phyloP scores from a whole-genome alignment of 2,888 invertebrate genomes.

The Ptilodon capucinus region DNA sequence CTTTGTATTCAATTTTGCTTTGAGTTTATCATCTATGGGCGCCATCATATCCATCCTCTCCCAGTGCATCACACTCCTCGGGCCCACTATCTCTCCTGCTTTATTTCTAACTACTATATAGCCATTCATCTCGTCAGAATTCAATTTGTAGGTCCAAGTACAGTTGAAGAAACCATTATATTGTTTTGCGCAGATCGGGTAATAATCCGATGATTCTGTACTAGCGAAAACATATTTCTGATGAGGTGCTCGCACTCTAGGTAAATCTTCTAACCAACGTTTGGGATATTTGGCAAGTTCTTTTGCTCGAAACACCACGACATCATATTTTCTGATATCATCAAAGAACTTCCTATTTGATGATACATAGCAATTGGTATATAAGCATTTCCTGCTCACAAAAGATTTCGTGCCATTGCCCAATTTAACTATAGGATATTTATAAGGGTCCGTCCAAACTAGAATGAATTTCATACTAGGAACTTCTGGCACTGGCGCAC shows the following conservation, averaged over 20 bases:
- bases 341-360: slow-evolving; percentile 24
- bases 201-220: slow-evolving; percentile 47
- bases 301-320: slow-evolving; percentile 42
- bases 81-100: slow-evolving; percentile 40
- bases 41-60: slow-evolving; percentile 39
- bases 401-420: slow-evolving; percentile 36
- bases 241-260: slow-evolving; percentile 25
- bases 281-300: slow-evolving; percentile 37
- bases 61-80: slow-evolving; percentile 47
- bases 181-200: slow-evolving; percentile 37
- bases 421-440: slow-evolving; percentile 39
- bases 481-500: too few species aligned
- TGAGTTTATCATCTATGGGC: slow-evolving; percentile 38
- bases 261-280: slow-evolving; percentile 12
- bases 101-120: slow-evolving; percentile 45
- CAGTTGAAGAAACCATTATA: slow-evolving; percentile 54
- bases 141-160: slow-evolving; percentile 56
- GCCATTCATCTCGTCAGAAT: slow-evolving; percentile 48
- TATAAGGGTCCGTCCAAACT: slow-evolving; percentile 38
- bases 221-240: slow-evolving; percentile 48
- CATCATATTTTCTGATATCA: slow-evolving; percentile 40
- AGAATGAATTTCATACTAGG: slow-evolving; percentile 38
- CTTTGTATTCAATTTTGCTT: slow-evolving; percentile 39
- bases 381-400: slow-evolving; percentile 35
- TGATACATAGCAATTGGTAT: slow-evolving; percentile 45